A percentile compares a stretch with the other conserved stretches of the same genome.
Conservation (phyloP, 2,797 vertebrate species). For the Moxostoma hubbsi region DNA sequence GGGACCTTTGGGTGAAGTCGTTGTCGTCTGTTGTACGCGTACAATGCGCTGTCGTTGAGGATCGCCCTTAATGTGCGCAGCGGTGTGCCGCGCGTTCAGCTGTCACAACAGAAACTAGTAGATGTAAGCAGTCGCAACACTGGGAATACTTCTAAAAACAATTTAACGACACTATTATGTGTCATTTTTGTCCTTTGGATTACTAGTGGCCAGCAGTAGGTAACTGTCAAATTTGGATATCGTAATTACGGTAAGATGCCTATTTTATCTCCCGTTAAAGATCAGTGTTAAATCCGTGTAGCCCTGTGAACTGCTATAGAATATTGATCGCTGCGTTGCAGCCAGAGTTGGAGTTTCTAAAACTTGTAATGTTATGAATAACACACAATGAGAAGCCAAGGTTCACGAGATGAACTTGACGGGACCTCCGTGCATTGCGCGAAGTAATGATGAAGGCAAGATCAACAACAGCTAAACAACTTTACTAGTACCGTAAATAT, state of each 20-base stretch:
- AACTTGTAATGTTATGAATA: background rate
- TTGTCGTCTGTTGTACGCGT: constrained; percentile 68
- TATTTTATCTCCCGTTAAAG: constrained; percentile 5
- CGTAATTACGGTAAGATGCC: constrained; percentile 81
- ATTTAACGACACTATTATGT: constrained; percentile 61
- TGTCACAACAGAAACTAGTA: constrained; percentile 80
- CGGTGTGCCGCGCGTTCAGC: constrained; percentile 71
- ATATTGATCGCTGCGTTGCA: background rate
- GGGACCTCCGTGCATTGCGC: background rate
- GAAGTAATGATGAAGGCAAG: constrained; percentile 1
- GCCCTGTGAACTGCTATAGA: background rate
- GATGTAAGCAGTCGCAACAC: constrained; percentile 63
- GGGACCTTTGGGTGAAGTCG: constrained; percentile 67
- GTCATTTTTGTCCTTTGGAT: constrained; percentile 68
- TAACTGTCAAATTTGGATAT: constrained; percentile 84
- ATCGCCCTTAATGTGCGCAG: constrained; percentile 76
- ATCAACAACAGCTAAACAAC: background rate
- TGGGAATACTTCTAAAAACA: constrained; percentile 54
- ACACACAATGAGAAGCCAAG: background rate
- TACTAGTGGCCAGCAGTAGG: constrained; percentile 80
- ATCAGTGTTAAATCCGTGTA: background rate
- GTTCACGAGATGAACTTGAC: constrained; percentile 7
- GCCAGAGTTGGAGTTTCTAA: constrained; percentile 8
- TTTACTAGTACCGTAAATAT: background rate
- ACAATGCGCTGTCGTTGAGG: constrained; percentile 68